These are phyloP conservation scores for Spodoptera littoralis DNA, from an alignment of 2,888 invertebrate species.

Conservation along the genomic window DNA sequence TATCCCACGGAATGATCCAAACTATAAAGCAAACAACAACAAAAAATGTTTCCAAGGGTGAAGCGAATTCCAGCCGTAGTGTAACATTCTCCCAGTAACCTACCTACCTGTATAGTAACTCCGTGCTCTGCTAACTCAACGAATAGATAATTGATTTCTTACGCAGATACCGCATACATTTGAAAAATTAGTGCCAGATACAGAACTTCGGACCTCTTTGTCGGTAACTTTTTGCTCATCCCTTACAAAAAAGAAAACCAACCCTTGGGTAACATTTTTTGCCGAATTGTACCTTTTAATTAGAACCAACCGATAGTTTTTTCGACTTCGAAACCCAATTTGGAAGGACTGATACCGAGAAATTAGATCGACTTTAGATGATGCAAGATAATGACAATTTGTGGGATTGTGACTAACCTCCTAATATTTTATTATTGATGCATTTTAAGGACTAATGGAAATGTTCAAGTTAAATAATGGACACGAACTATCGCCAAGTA, in stretches of 20 bases:
- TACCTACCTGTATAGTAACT: constrained; percentile 55
- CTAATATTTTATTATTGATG: neutral
- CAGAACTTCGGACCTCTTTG: constrained; percentile 74
- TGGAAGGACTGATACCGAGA: constrained; percentile 47
- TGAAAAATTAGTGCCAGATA: constrained; percentile 77
- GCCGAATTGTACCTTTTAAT: constrained; percentile 82
- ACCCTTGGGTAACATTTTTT: constrained; percentile 80
- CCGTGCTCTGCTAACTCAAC: constrained; percentile 52
- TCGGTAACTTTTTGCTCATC: constrained; percentile 80
- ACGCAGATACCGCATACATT: constrained; percentile 70
- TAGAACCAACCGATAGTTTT: constrained; percentile 70
- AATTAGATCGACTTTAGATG: constrained; percentile 44
- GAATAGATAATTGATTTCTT: constrained; percentile 71
- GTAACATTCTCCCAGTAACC: constrained; percentile 24
- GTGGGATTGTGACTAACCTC: constrained; percentile 32
- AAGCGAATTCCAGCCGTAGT: constrained; percentile 27
- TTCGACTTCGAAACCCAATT: constrained; percentile 50
- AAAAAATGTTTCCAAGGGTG: constrained; percentile 17
- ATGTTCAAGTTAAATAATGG: too few relatives aligned
- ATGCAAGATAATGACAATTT: constrained; percentile 28
- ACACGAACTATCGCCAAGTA: too few relatives aligned
- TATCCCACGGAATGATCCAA: constrained; percentile 1
- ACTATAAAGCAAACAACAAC: neutral
- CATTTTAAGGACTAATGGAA: constrained; percentile 1
- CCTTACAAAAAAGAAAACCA: constrained; percentile 76